phyloP scores from a whole-genome alignment of 2,797 vertebrate species.

The Etheostoma perlongum region DNA sequence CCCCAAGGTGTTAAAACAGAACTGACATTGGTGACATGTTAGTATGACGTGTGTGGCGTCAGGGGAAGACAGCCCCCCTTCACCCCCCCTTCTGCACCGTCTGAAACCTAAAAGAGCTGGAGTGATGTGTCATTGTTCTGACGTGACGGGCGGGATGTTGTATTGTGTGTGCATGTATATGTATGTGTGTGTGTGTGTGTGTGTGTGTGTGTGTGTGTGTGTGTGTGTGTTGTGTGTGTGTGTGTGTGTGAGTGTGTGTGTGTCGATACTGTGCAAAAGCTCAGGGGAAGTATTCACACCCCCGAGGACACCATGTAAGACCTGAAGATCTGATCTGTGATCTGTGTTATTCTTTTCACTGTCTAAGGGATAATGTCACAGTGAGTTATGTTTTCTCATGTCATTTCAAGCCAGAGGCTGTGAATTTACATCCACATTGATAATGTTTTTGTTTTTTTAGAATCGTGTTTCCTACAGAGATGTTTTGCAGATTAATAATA shows the following conservation, averaged over 20 bases:
- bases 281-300: constrained; percentile 4
- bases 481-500: neutral
- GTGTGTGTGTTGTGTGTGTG: too few relatives aligned
- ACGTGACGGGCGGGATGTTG: constrained; percentile 35
- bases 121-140: constrained; percentile 43
- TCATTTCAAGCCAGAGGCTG: neutral
- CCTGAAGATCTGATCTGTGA: constrained; percentile 27
- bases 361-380: constrained; percentile 23
- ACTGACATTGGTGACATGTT: constrained; percentile 65
- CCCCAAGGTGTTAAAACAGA: constrained; percentile 68
- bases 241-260: neutral
- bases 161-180: constrained; percentile 18
- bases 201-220: too few relatives aligned
- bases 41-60: constrained; percentile 70
- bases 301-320: constrained; percentile 28
- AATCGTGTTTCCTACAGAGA: neutral
- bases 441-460: neutral
- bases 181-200: constrained; percentile 2
- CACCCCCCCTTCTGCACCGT: constrained; percentile 32
- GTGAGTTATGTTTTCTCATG: neutral
- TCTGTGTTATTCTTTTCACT: constrained; percentile 14
- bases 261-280: neutral
- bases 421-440: neutral
- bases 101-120: constrained; percentile 38
- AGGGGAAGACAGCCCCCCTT: constrained; percentile 32